Evolutionary conservation across 2,113 vertebrate species (phyloP).

Genomic region (Deroptyus accipitrinus): DNA sequence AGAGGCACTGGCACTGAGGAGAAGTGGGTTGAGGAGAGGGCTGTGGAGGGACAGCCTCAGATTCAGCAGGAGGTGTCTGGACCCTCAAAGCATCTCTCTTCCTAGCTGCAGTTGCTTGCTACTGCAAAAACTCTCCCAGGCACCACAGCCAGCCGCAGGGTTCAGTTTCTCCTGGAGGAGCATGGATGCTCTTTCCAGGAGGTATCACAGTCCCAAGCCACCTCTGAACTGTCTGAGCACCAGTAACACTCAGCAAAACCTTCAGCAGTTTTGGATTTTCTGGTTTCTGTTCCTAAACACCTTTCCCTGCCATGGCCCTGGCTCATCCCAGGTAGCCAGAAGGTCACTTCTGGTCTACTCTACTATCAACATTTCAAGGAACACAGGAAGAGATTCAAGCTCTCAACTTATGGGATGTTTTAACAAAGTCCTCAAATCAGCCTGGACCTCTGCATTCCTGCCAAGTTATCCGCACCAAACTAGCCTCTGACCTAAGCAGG

Average conservation of each 20-base stretch:
- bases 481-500: background rate
- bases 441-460: background rate
- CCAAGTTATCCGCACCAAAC: rapidly evolving
- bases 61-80: rapidly evolving
- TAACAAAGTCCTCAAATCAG: background rate
- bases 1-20: background rate
- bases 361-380: background rate
- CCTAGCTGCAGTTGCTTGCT: background rate
- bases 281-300: background rate
- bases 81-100: background rate
- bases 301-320: background rate
- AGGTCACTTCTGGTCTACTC: background rate
- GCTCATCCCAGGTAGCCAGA: background rate
- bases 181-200: background rate
- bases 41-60: background rate
- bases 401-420: background rate
- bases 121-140: background rate
- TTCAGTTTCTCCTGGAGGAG: background rate
- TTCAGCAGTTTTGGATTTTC: background rate
- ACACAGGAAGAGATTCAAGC: background rate
- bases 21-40: background rate
- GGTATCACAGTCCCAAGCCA: background rate
- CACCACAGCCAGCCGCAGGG: background rate
- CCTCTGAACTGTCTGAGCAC: background rate
- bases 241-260: background rate